Evolutionary conservation across 2,888 invertebrate genomes (phyloP).

Genomic region (Malthinus flaveolus): DNA sequence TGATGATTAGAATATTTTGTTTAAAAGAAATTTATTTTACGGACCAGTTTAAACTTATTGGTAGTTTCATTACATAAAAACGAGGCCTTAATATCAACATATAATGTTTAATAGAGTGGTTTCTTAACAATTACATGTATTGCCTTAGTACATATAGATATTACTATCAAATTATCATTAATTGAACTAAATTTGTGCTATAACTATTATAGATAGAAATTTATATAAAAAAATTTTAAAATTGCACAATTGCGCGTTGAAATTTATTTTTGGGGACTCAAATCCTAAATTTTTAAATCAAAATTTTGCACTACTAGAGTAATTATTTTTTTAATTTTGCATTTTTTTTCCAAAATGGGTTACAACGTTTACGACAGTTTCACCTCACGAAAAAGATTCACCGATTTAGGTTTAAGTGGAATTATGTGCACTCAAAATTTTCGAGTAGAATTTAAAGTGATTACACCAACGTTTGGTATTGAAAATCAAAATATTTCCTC

Average conservation of each 20-base stretch:
- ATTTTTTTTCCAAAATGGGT: no score
- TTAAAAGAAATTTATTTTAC: not conserved
- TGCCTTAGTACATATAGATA: slow-evolving; percentile 20
- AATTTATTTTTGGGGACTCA: no score
- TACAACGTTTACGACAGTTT: no score
- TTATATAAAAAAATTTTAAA: not conserved
- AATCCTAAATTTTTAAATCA: no score
- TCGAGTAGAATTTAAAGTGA: no score
- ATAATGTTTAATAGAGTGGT: slow-evolving; percentile 20
- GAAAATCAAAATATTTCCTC: not conserved
- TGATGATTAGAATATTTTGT: slow-evolving; percentile 1
- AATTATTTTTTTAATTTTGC: no score
- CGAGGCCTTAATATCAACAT: slow-evolving; percentile 29
- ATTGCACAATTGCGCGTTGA: no score
- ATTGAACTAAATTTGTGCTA: not conserved
- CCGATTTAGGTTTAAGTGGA: no score
- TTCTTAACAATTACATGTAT: slow-evolving; percentile 16
- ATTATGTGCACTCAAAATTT: no score
- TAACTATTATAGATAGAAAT: not conserved
- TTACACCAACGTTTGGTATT: not conserved
- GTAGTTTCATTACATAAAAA: slow-evolving; percentile 10
- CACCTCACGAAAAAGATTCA: no score
- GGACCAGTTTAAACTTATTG: not conserved
- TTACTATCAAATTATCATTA: not conserved
- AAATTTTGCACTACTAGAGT: no score